Evolutionary conservation across 2,113 vertebrate genomes (phyloP).

Genomic region (Monopterus albus): DNA sequence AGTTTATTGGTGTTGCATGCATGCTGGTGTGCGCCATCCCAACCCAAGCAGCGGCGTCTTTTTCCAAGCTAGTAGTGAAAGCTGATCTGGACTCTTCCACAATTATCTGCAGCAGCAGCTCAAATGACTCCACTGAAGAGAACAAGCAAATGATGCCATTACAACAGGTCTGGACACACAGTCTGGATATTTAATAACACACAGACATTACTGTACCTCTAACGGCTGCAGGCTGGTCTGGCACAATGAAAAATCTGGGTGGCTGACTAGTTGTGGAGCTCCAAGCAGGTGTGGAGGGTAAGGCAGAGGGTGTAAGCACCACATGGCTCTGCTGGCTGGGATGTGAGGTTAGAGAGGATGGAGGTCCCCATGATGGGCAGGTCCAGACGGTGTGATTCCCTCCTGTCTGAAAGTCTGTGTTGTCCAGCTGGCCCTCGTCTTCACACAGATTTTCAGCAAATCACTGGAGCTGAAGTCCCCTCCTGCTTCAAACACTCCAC

Average conservation of each 20-base stretch:
- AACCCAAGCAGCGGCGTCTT: conserved; percentile 60
- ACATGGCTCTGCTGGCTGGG: not conserved
- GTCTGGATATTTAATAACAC: not conserved
- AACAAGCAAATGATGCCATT: not conserved
- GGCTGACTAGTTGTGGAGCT: conserved; percentile 21
- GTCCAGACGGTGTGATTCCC: conserved; percentile 10
- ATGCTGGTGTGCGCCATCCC: not conserved
- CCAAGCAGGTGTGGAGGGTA: not conserved
- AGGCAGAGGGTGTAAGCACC: not conserved
- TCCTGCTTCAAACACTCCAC: too few relatives aligned
- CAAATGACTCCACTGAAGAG: conserved; percentile 72
- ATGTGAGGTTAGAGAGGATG: not conserved
- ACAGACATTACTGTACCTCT: conserved; percentile 62
- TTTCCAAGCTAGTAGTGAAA: conserved; percentile 41
- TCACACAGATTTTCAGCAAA: too few relatives aligned
- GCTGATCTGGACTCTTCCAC: conserved; percentile 61
- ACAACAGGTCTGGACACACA: not conserved
- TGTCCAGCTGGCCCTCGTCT: too few relatives aligned
- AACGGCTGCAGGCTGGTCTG: conserved; percentile 72
- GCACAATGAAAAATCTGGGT: conserved; percentile 71
- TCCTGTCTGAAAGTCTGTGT: too few relatives aligned
- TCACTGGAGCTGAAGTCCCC: too few relatives aligned
- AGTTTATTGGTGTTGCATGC: not conserved
- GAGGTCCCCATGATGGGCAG: not conserved
- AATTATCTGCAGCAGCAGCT: conserved; percentile 79